phyloP scores from a whole-genome alignment of 2,888 invertebrate species.

The Lasioglossum malachurum region DNA sequence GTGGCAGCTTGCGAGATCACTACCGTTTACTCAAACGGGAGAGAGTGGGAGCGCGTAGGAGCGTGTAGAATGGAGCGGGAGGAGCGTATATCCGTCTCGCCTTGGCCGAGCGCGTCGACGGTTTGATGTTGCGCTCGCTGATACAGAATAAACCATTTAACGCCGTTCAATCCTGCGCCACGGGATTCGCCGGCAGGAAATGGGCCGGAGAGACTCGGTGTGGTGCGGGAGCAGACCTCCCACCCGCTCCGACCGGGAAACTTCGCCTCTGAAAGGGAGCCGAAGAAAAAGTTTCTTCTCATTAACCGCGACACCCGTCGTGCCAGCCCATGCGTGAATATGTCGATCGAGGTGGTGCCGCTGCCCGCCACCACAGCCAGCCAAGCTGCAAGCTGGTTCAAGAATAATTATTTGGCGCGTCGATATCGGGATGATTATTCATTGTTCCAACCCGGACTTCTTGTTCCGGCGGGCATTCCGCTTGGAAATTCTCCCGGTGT shows the following conservation, averaged over 20 bases:
- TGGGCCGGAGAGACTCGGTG: neutral
- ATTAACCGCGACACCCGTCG: constrained; percentile 15
- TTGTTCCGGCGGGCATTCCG: constrained; percentile 1
- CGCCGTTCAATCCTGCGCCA: neutral
- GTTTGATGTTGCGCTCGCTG: neutral
- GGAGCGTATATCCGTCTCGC: neutral
- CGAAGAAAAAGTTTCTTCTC: constrained; percentile 13
- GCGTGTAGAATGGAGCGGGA: neutral
- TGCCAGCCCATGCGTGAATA: constrained; percentile 1
- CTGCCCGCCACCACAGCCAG: neutral
- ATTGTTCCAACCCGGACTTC: neutral
- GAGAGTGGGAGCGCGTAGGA: neutral
- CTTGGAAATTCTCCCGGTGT: neutral
- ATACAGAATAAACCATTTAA: constrained; percentile 15
- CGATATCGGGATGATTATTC: neutral
- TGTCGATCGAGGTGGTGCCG: neutral
- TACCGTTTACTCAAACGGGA: neutral
- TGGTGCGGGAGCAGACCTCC: neutral
- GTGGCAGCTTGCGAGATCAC: neutral
- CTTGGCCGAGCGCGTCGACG: neutral
- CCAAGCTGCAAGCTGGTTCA: neutral
- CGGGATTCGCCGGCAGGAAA: constrained; percentile 10
- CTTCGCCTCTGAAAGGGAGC: neutral
- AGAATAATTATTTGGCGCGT: constrained; percentile 8
- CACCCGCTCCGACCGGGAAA: neutral